Evolutionary conservation across 2,113 vertebrate species (phyloP).

Genomic region (Empidonax traillii): DNA sequence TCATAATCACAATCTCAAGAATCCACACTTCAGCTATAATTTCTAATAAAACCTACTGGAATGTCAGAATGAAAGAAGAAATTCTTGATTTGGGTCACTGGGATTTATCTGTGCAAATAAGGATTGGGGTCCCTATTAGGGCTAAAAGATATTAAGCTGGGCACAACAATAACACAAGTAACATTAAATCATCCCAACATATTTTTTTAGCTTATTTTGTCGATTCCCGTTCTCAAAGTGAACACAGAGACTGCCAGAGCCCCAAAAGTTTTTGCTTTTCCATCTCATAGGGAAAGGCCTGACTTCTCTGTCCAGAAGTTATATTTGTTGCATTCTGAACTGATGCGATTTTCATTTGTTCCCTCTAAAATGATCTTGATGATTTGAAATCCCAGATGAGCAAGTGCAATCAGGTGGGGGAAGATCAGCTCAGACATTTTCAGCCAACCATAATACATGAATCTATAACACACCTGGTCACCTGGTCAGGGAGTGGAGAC

Average conservation of each 20-base stretch:
- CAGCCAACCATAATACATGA: fast-evolving
- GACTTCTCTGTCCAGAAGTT: background rate
- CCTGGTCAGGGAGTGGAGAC: background rate
- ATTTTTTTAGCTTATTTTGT: background rate
- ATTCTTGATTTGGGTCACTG: background rate
- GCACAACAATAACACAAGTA: background rate
- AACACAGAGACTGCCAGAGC: background rate
- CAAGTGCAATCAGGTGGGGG: background rate
- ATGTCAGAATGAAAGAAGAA: background rate
- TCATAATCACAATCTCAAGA: background rate
- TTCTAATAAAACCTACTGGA: background rate
- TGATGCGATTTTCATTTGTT: background rate
- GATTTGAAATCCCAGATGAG: background rate
- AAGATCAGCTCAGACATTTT: background rate
- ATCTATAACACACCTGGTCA: background rate
- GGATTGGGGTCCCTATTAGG: background rate
- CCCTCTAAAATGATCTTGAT: background rate
- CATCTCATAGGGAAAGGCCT: background rate
- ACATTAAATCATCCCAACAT: background rate
- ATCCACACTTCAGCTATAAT: background rate
- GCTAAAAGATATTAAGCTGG: background rate
- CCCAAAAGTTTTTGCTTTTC: background rate
- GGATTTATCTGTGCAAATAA: background rate
- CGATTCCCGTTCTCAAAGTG: background rate
- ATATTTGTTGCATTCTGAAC: background rate